phyloP scores from a whole-genome alignment of 2,797 vertebrate species.

The Natrix natrix region DNA sequence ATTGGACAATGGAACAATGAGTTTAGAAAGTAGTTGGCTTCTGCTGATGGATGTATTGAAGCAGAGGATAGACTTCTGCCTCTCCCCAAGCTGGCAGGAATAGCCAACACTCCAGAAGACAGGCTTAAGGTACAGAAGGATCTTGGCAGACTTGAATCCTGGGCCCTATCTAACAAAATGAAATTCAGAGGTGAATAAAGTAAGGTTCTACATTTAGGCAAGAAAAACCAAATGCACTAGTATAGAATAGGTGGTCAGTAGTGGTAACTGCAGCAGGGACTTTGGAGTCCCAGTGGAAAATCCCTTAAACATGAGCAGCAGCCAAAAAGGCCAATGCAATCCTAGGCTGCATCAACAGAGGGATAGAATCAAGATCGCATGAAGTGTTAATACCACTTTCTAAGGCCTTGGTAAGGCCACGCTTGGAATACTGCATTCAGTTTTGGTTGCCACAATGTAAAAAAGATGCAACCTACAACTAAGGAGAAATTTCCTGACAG shows the following conservation, averaged over 20 bases:
- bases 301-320: neutral
- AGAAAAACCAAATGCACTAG: neutral
- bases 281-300: neutral
- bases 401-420: rapidly evolving
- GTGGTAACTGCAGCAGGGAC: neutral
- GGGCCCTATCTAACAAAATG: neutral
- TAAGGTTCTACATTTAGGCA: neutral
- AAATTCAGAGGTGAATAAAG: neutral
- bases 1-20: neutral
- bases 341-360: too few relatives aligned
- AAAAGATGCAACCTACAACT: too few relatives aligned
- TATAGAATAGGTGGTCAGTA: neutral
- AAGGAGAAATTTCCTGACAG: too few relatives aligned
- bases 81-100: neutral
- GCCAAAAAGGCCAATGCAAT: too few relatives aligned
- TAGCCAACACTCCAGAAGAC: neutral
- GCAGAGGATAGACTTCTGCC: neutral
- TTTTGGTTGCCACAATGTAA: too few relatives aligned
- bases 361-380: too few relatives aligned
- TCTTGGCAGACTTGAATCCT: neutral
- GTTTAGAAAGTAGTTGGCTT: neutral
- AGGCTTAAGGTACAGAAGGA: neutral
- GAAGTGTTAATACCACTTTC: too few relatives aligned
- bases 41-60: neutral
- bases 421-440: too few relatives aligned